A percentile compares a stretch with the other conserved stretches of the same genome.
Conservation (phyloP, 35 echinoderm and acorn worm species). For the Stichopus chloronotus region DNA sequence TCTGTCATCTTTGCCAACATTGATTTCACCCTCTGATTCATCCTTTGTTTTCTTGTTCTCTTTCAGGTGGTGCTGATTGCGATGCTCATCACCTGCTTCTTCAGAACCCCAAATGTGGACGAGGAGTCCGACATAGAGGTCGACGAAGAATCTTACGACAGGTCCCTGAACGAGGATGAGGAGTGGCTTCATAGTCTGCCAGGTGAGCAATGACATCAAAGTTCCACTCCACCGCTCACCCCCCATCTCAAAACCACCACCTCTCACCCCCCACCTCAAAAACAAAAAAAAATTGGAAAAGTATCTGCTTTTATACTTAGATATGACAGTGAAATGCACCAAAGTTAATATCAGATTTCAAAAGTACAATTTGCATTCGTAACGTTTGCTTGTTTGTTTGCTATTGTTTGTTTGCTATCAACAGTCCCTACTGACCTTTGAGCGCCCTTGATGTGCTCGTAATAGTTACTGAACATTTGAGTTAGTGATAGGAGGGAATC, state of each 20-base stretch:
- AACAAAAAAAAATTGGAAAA: not conserved
- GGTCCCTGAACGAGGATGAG: constrained; percentile 73
- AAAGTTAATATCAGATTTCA: not conserved
- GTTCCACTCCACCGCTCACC: not conserved
- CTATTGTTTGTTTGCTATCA: too few relatives aligned
- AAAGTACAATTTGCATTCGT: too few relatives aligned
- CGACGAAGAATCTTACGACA: constrained; percentile 87
- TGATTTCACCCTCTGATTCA: too few relatives aligned
- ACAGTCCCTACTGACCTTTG: too few relatives aligned
- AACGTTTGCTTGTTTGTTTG: too few relatives aligned
- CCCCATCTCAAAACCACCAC: not conserved
- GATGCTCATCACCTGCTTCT: constrained; percentile 73
- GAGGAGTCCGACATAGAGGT: constrained; percentile 84
- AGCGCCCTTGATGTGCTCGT: too few relatives aligned
- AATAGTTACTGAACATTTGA: too few relatives aligned
- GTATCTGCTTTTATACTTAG: not conserved
- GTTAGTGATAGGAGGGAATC: too few relatives aligned
- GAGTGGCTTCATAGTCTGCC: constrained; percentile 81
- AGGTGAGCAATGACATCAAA: constrained; percentile 25
- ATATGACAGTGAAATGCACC: not conserved
- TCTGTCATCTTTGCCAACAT: too few relatives aligned
- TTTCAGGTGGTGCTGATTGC: constrained; percentile 82
- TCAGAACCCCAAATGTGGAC: constrained; percentile 89
- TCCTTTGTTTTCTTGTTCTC: not conserved
- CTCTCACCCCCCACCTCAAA: too few relatives aligned